Conservation (phyloP, 2,113 vertebrate species). For the Carettochelys insculpta region DNA sequence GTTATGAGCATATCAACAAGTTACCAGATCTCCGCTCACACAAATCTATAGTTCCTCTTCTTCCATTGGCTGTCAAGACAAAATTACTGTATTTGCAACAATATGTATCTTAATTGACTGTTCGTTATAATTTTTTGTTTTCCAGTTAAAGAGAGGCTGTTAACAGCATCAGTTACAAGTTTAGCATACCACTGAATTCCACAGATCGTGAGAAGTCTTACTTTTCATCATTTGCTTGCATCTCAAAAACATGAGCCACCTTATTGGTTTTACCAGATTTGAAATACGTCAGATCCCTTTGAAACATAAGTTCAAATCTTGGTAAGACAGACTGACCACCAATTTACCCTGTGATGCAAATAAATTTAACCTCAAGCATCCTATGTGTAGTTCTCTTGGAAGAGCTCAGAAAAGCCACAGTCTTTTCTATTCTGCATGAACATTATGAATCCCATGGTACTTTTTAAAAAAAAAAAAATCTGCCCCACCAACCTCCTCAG, state of each 20-base stretch:
- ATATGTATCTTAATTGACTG: neutral
- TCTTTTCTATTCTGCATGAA: neutral
- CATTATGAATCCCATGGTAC: neutral
- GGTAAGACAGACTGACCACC: constrained; percentile 17
- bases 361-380: neutral
- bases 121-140: neutral
- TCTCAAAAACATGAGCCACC: neutral
- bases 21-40: neutral
- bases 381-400: neutral
- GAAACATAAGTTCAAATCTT: neutral
- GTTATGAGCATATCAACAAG: neutral
- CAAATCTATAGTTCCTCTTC: neutral
- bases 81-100: neutral
- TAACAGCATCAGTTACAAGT: constrained; percentile 13
- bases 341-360: neutral
- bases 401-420: neutral
- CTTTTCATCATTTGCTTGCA: neutral
- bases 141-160: neutral
- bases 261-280: neutral
- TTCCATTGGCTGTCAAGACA: neutral
- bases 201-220: neutral
- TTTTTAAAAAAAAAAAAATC: neutral
- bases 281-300: constrained; percentile 1
- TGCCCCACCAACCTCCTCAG: neutral
- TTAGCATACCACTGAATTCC: neutral